Percentiles rank a stretch among this genome's conserved stretches.
These are phyloP conservation scores for Cryptophagus acutangulus DNA, from an alignment of 2,888 invertebrate species.

Conservation along the genomic window DNA sequence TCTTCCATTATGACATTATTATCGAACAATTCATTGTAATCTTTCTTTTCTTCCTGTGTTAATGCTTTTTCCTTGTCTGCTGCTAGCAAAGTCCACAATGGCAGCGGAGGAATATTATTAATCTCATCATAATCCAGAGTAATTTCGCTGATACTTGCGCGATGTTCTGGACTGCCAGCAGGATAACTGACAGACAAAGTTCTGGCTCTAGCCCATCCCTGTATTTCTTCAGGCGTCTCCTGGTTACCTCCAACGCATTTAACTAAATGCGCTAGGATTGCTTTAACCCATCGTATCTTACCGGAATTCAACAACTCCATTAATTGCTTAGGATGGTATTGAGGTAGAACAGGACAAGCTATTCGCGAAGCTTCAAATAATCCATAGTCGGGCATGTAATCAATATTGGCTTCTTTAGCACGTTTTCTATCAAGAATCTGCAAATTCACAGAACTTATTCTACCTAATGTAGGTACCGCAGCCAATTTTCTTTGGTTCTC, in stretches of 20 bases:
- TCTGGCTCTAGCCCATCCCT: constrained; percentile 82
- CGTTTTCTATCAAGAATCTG: constrained; percentile 73
- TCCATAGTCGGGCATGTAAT: constrained; percentile 90
- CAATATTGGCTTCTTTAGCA: constrained; percentile 50
- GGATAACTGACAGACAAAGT: constrained; percentile 85
- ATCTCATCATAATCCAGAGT: constrained; percentile 93
- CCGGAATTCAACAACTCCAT: constrained; percentile 98
- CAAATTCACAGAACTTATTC: constrained; percentile 79
- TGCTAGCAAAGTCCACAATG: constrained; percentile 90
- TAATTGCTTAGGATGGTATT: constrained; percentile 98
- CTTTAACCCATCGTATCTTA: constrained; percentile 96
- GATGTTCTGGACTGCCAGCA: constrained; percentile 74
- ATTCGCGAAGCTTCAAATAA: constrained; percentile 95
- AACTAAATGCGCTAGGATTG: constrained; percentile 94
- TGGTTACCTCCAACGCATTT: constrained; percentile 60
- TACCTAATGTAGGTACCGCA: constrained; percentile 74
- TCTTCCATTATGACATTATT: constrained; percentile 71
- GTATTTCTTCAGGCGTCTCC: constrained; percentile 50
- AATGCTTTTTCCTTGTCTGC: constrained; percentile 82
- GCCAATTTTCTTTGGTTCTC: constrained; percentile 60
- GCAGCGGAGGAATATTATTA: constrained; percentile 95
- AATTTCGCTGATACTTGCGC: constrained; percentile 80
- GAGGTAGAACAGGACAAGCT: constrained; percentile 95
- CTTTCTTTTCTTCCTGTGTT: constrained; percentile 51
- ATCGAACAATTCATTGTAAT: constrained; percentile 89